Evolutionary conservation across 2,113 vertebrate species (phyloP).

Genomic region (Cranoglanis bouderius): DNA sequence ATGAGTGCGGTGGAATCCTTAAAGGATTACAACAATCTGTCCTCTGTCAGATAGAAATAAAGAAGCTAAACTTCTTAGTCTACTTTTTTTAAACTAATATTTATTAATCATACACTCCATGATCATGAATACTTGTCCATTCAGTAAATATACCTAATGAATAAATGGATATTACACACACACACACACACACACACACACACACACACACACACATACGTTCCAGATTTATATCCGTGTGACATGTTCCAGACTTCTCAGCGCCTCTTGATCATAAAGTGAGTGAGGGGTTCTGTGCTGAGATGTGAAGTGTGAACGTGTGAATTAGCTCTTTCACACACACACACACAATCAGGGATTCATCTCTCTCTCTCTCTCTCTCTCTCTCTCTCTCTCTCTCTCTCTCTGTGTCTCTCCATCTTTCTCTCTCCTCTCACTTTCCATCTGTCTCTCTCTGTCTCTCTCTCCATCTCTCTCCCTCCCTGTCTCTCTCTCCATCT

Average conservation of each 20-base stretch:
- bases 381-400: not conserved
- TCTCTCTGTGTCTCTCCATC: not conserved
- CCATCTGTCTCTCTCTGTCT: not conserved
- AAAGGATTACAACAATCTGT: not conserved
- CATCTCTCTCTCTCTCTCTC: slow-evolving; percentile 65
- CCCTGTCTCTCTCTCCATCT: accelerated
- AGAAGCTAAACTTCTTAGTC: not conserved
- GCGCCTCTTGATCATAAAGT: slow-evolving; percentile 66
- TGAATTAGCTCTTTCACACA: slow-evolving; percentile 74
- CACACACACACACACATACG: not conserved
- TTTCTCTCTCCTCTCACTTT: not conserved
- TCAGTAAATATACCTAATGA: not conserved
- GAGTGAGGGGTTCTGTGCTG: slow-evolving; percentile 59
- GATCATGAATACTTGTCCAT: not conserved
- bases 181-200: not conserved
- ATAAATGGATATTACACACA: not conserved
- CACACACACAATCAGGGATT: slow-evolving; percentile 65
- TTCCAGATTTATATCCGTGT: slow-evolving; percentile 46
- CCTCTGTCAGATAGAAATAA: not conserved
- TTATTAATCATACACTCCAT: not conserved
- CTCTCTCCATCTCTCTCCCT: not conserved
- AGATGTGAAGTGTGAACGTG: slow-evolving; percentile 63
- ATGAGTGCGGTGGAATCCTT: not conserved
- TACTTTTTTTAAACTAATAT: not conserved
- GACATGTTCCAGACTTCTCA: slow-evolving; percentile 72